Conservation (phyloP, 2,113 vertebrate species). For the Salvator merianae region DNA sequence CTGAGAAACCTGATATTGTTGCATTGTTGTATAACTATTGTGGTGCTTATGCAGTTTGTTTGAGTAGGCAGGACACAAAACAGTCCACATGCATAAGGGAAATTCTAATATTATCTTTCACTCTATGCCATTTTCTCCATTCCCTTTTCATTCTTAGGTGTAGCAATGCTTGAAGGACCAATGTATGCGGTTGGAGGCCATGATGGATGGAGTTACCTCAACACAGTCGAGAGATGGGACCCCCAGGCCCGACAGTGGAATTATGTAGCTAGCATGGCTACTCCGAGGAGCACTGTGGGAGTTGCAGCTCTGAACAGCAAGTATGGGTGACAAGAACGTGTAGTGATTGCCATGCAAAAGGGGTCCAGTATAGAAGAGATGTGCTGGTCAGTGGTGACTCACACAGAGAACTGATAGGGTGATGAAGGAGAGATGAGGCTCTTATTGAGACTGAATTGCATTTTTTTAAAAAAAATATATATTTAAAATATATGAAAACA, state of each 20-base stretch:
- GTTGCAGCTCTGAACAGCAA: constrained; percentile 94
- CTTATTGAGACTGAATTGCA: no score
- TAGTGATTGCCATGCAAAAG: neutral
- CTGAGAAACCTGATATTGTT: no score
- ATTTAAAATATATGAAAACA: no score
- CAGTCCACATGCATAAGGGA: neutral
- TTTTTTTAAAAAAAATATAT: no score
- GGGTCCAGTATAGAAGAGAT: no score
- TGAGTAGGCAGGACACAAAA: no score
- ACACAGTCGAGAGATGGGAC: constrained; percentile 97
- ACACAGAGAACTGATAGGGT: no score
- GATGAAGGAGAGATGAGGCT: no score
- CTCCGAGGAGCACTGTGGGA: constrained; percentile 92
- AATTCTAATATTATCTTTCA: neutral
- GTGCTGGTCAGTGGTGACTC: no score
- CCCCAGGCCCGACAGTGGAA: constrained; percentile 97
- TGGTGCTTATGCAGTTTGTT: neutral
- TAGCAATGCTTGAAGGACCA: constrained; percentile 95
- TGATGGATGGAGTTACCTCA: constrained; percentile 98
- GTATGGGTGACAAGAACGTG: constrained; percentile 73
- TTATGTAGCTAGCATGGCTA: constrained; percentile 97
- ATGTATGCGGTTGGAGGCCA: constrained; percentile 98
- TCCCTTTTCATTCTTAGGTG: constrained; percentile 74
- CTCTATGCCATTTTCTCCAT: neutral
- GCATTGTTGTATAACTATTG: neutral